Base-by-base conservation (phyloP, 2,797 vertebrate genomes). In the Enteromius afrohamiltoni region DNA sequence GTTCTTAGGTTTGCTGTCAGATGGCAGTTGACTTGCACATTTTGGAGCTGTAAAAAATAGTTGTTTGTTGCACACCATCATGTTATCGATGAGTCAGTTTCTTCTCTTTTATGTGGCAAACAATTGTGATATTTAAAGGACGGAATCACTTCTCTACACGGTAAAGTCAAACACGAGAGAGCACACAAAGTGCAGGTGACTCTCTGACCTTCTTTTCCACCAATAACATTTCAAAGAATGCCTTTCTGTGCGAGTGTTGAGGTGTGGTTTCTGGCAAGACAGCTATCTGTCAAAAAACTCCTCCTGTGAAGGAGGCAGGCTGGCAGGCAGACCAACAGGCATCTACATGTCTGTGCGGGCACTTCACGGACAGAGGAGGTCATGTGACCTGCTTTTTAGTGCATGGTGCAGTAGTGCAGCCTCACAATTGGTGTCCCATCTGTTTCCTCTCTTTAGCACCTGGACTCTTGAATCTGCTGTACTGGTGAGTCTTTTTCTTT, bases 341-440 rank as follows among this genome's bases (percentile, higher is more conserved):
- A 86, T 74, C 75, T 80, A 85, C 89, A 90, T 65, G 89, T 60
- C 88, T 80, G 83, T 86, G 85, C 62, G 23, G 78, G 76, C 37
- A 85, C 82, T 75, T 75, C 65, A 73, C 13, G 60, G 45, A 64
- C 78, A 51, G 37, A 53, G 29, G 21, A 37, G 75, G 76, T 90
- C 88, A 89, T 83, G 69, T 89, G 89, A 89, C 84, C 47, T 69
- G 55, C 70, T 81, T 58, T 80, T 79, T 53, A 81, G 64, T 60
- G 60, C 58, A 40, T 23, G 8, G 67, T 82, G 83, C 47, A 10
- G 58, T 79, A 79, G 77, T 62, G 77, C 69, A 84, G 73, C 80
- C 68, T 85, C 31, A 40, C 42, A 83, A 85, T 45, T 77, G 60
- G 80, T 77, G 77, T 53, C 51, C 85, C 85, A 86, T 86, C 85